Base-by-base conservation (phyloP, 2,888 invertebrate species). In the Melanargia galathea region DNA sequence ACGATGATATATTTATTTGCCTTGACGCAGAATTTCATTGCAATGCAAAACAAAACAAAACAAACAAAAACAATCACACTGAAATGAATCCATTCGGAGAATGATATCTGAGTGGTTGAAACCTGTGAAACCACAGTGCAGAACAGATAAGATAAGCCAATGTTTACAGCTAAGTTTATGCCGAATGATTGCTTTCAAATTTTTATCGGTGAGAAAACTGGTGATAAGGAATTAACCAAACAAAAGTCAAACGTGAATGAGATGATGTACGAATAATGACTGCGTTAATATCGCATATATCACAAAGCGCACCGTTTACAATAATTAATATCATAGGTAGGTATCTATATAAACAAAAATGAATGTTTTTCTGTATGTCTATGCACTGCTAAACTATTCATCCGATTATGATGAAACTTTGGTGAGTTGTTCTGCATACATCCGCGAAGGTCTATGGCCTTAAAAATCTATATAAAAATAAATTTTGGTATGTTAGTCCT, bases 61-160 rank as follows among this genome's bases (percentile, higher is more conserved):
- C n/a, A n/a, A n/a, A n/a, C n/a, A n/a, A 57, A 66, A 65, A 74
- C 72, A 75, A 70, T 67, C 66, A 72, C 65, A 62, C 66, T 64
- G 59, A 71, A 71, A 73, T 72, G 71, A 73, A 71, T 69, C 60
- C 68, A 70, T 75, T 75, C 74, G 75, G 65, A 70, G 75, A 79
- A 77, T 67, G 67, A 75, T 64, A 64, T 70, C 64, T 73, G 73
- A 76, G 73, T 76, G 71, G 74, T 67, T 63, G 55, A 71, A 75
- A 70, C 69, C 74, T 71, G 75, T 70, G n/a, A n/a, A 69, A 74
- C 70, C 68, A 70, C 74, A 77, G 71, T 60, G 61, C 68, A 73
- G 62, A 71, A 60, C 62, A 64, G 77, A 79, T 76, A 76, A 68
- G 63, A 70, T 68, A 72, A 69, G 69, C 70, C n/a, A 24, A 62